phyloP scores from a whole-genome alignment of 2,113 vertebrate genomes.

The Hemiprocne comata region DNA sequence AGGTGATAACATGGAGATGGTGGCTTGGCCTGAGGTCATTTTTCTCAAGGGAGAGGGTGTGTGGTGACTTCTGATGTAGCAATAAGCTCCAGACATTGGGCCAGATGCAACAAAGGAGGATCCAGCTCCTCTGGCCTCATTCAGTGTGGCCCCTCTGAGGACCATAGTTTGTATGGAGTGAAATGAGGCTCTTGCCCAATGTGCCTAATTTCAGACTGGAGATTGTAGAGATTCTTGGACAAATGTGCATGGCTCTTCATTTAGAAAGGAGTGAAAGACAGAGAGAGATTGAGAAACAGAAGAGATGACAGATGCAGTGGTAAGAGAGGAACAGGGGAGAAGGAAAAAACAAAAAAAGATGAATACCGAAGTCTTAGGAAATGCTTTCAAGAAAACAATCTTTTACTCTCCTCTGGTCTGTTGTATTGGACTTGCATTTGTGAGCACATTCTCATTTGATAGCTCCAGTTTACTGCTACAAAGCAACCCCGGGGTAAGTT shows the following conservation, averaged over 20 bases:
- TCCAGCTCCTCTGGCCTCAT: background rate
- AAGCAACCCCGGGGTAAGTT: background rate
- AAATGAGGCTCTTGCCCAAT: background rate
- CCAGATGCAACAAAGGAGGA: background rate
- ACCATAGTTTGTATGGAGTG: background rate
- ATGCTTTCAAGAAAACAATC: background rate
- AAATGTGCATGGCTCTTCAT: background rate
- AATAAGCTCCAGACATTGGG: background rate
- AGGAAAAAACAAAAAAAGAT: background rate
- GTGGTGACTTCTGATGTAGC: background rate
- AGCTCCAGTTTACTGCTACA: background rate
- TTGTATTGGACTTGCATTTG: background rate
- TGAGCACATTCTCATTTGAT: background rate
- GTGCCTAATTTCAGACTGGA: background rate
- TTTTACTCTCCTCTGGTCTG: background rate
- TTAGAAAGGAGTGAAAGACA: background rate
- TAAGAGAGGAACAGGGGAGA: background rate
- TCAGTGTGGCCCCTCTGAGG: background rate
- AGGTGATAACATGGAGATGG: background rate
- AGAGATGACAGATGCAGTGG: background rate
- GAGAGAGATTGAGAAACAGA: background rate
- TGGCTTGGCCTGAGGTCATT: conserved; percentile 10
- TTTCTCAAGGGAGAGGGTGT: background rate
- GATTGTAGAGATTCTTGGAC: background rate
- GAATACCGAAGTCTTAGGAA: background rate